Base-by-base conservation (phyloP, 2,888 invertebrate species). In the Exocentrus adspersus region DNA sequence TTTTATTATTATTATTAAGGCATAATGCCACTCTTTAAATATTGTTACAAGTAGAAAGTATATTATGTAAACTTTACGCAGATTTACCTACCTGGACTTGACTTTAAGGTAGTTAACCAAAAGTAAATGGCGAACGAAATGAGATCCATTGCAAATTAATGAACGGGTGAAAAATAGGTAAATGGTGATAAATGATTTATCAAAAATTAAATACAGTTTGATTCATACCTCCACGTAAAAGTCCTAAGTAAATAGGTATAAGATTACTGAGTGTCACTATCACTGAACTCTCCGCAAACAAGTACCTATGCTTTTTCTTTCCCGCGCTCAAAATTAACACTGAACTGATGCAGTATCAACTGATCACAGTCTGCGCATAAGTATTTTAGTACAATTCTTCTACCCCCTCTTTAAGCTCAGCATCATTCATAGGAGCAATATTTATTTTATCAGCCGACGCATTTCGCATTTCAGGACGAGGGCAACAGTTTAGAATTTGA, bases 341-440 rank as follows among this genome's bases (percentile, higher is more conserved):
- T 54, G 43, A 52, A 64, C 58, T n/a, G n/a, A n/a, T n/a, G n/a
- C n/a, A n/a, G n/a, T n/a, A n/a, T n/a, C n/a, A n/a, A n/a, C n/a
- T 65, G 50, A 65, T 60, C 52, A 48, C 61, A 12, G 58, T 28
- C 30, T 43, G 53, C 61, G 65, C 65, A 52, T 50, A 43, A 54
- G 43, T 43, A 43, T 54, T 54, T 54, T 28, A 54, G 43, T 42
- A 43, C 28, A 43, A 24, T 12, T 16, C 42, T 20, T 16, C 42
- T 20, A 43, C 41, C 54, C 54, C 54, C 51, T 30, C 51, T 51
- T 48, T 51, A 51, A 32, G 51, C 30, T 43, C 54, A 54, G 54
- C 54, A 54, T 43, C 54, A 54, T 54, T 54, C 43, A 54, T 54
- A 28, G 54, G 30, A 50, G 28, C 50, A 28, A 28, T 43, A 48